Percentiles rank a stretch among this genome's conserved stretches.
Conservation (phyloP, 2,113 vertebrate genomes). For the Heterotis niloticus region DNA sequence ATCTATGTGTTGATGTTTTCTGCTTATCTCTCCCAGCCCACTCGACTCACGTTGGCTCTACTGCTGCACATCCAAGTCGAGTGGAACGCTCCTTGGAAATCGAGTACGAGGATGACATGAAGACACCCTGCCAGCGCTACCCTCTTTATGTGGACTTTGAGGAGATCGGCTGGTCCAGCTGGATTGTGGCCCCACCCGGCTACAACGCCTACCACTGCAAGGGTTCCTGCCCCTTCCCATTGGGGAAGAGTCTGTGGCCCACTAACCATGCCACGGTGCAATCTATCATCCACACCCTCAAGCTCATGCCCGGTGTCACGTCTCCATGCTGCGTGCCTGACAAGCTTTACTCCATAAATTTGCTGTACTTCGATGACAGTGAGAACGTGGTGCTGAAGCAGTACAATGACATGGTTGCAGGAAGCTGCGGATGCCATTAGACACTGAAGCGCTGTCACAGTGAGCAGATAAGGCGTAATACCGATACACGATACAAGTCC, state of each 20-base stretch:
- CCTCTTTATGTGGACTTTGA: conserved; percentile 78
- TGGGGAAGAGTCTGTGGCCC: conserved; percentile 75
- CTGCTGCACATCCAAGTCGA: conserved; percentile 39
- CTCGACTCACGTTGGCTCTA: too few relatives aligned
- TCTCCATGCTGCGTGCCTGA: conserved; percentile 76
- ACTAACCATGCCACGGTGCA: conserved; percentile 79
- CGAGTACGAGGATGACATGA: conserved; percentile 38
- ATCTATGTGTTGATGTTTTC: too few relatives aligned
- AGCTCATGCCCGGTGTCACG: conserved; percentile 65
- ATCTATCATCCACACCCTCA: conserved; percentile 76
- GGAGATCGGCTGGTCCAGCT: conserved; percentile 78
- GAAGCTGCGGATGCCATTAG: conserved; percentile 76
- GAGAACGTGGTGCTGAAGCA: conserved; percentile 79
- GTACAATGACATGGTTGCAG: conserved; percentile 78
- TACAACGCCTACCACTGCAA: conserved; percentile 80
- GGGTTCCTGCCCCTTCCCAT: conserved; percentile 71
- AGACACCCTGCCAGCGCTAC: conserved; percentile 59
- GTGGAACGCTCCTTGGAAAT: conserved; percentile 57
- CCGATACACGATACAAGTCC: neutral
- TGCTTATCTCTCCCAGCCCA: too few relatives aligned
- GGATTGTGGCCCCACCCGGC: conserved; percentile 75
- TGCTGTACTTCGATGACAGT: conserved; percentile 76
- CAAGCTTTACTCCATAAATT: conserved; percentile 75
- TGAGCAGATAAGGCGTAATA: neutral
- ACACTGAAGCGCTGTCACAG: conserved; percentile 4